Percentiles rank a stretch among this genome's conserved stretches.
These are phyloP conservation scores for Phoxinus phoxinus DNA, from an alignment of 2,113 vertebrate species.

Conservation along the genomic window DNA sequence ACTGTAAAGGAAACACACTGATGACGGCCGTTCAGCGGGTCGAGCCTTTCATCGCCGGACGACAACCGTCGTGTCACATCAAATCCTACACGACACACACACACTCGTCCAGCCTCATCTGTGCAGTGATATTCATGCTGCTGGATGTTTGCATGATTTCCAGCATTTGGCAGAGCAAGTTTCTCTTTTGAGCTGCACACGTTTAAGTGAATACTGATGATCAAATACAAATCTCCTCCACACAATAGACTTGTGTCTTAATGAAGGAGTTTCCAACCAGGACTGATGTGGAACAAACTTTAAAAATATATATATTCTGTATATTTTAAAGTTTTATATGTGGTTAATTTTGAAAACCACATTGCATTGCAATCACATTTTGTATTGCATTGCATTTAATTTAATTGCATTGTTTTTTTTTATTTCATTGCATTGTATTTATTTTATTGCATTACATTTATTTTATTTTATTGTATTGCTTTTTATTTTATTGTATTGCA, in stretches of 20 bases:
- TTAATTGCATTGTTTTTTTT: no score
- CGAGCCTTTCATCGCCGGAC: no score
- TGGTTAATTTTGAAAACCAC: background rate
- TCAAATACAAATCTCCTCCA: no score
- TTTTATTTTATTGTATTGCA: no score
- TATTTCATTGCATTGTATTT: background rate
- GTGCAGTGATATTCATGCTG: background rate
- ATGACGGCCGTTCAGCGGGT: background rate
- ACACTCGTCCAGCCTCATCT: background rate
- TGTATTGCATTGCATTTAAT: no score
- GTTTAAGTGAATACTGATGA: no score
- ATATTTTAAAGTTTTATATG: background rate
- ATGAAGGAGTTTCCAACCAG: no score
- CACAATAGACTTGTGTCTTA: no score
- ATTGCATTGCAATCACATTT: background rate
- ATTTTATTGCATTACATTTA: background rate
- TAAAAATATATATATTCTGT: no score
- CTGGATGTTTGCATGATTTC: background rate
- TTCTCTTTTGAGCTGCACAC: background rate
- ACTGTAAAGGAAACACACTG: slow-evolving; percentile 35
- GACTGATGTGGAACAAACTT: no score
- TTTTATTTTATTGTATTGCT: no score
- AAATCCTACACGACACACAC: background rate
- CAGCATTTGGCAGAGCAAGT: background rate
- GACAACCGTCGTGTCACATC: background rate